Base-by-base conservation (phyloP, 92 coral and sea anemone species). In the Porites cylindrica region DNA sequence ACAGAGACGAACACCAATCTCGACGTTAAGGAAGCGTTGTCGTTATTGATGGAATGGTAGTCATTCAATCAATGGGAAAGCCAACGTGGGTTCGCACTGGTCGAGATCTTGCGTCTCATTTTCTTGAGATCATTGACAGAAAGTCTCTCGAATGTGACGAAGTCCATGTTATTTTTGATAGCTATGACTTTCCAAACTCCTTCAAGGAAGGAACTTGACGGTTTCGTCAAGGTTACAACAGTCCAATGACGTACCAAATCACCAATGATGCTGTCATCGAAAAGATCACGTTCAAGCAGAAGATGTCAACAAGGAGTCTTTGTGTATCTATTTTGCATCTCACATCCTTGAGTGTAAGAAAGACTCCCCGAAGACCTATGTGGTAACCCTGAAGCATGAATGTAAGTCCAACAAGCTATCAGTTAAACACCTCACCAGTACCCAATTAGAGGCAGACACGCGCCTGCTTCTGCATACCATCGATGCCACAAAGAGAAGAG, bases 11-110 rank as follows among this genome's bases (percentile, higher is more conserved):
- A 53, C 9, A 53, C 1, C 58, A 53, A 10, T 1, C 8, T 0
- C 58, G 11, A 7, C 10, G 75, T 10, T 66, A 70, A 51, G 66
- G 84, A 38, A 21, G 61, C 5, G 77, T 83, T 19, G 67, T 72
- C 38, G 76, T 86, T 38, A 91, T 82, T 54, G 91, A 91, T 79
- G 91, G 66, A 8, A 91, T 91, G 92, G 90, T 92, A 26, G 90
- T 91, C 10, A 81, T 91, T 26, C 94, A 91, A 76, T 88, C 92
- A 53, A 91, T 91, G 90, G 94, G 92, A 23, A 91, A 87, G 81
- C 94, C 91, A 17, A 50, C 92, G 4, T 84, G 77, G 85, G 89
- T 89, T 10, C 24, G 52, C 19, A 84, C 75, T 66, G 92, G 92
- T 59, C 85, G 72, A 13, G 93, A 80, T 38, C 86, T 90, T 24